phyloP scores from a whole-genome alignment of 1,140 invertebrate species.

The Neelides sp. region DNA sequence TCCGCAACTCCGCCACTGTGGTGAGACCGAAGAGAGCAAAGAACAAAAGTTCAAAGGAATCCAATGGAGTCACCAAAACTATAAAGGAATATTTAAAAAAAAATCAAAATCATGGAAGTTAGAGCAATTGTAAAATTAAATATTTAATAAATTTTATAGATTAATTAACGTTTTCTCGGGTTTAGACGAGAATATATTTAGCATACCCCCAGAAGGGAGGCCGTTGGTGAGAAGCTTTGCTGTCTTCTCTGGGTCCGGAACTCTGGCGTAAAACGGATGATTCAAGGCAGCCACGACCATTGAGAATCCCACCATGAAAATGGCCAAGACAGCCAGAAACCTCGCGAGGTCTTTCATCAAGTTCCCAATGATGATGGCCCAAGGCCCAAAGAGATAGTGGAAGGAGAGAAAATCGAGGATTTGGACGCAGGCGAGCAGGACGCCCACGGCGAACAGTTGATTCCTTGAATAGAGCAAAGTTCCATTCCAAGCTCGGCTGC shows the following conservation, averaged over 20 bases:
- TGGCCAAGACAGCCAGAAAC: conserved; percentile 89
- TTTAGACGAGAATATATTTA: conserved; percentile 35
- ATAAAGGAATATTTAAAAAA: conserved; percentile 34
- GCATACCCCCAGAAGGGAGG: conserved; percentile 54
- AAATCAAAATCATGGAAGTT: background rate
- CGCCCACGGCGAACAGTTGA: conserved; percentile 86
- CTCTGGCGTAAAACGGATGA: conserved; percentile 56
- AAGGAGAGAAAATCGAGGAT: conserved; percentile 94
- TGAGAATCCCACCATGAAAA: conserved; percentile 97
- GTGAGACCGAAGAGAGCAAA: conserved; percentile 95
- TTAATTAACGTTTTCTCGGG: conserved; percentile 20
- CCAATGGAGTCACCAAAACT: conserved; percentile 72
- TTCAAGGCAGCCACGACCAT: conserved; percentile 93
- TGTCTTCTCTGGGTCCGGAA: conserved; percentile 16
- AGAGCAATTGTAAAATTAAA: background rate
- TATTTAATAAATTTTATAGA: background rate
- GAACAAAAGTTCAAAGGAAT: conserved; percentile 92
- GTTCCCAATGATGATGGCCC: conserved; percentile 85
- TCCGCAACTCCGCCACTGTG: conserved; percentile 53
- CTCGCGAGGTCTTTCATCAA: conserved; percentile 80
- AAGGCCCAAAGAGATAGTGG: conserved; percentile 96
- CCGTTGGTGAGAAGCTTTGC: conserved; percentile 30
- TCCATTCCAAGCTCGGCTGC: conserved; percentile 53
- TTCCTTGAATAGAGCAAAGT: conserved; percentile 83
- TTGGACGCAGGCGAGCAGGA: conserved; percentile 90